phyloP scores from a whole-genome alignment of 2,797 vertebrate species.

The Cichlasoma orientale region DNA sequence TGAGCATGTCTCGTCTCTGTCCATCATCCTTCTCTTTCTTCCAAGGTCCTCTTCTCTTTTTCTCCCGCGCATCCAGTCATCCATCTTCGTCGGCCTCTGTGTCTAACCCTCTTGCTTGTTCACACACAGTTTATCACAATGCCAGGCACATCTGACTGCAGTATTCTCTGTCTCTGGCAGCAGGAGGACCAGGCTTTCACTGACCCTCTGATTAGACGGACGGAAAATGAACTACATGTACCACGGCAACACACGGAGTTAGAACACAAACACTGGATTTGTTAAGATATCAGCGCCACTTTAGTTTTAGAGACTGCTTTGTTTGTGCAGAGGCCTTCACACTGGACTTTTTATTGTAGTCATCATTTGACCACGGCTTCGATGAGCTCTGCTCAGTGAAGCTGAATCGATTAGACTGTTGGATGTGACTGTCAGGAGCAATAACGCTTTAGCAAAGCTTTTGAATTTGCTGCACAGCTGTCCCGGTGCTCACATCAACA shows the following conservation, averaged over 20 bases:
- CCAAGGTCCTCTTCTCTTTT: not conserved
- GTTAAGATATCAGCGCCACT: not conserved
- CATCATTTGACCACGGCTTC: not conserved
- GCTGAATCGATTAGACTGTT: not conserved
- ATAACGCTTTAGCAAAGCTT: not conserved
- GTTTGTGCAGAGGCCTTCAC: not conserved
- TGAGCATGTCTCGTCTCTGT: slow-evolving; percentile 1
- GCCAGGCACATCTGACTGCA: slow-evolving; percentile 79
- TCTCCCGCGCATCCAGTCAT: not conserved
- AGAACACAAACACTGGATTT: not conserved
- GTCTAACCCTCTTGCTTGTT: slow-evolving; percentile 38
- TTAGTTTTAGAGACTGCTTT: not conserved
- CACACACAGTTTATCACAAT: slow-evolving; percentile 66
- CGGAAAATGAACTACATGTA: not conserved
- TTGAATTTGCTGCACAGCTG: accelerated
- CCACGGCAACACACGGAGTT: not conserved
- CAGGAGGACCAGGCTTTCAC: not conserved
- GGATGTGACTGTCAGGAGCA: not conserved
- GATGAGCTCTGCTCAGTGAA: not conserved
- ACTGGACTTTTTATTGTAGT: no score
- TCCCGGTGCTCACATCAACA: not conserved
- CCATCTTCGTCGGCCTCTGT: slow-evolving; percentile 12
- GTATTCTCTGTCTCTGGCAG: slow-evolving; percentile 41
- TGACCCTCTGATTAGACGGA: not conserved
- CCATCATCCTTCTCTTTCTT: not conserved